Evolutionary conservation across 2,888 invertebrate genomes (phyloP), one percentile per base, ranked within the genome.

Genomic region (Ophonus ardosiacus): DNA sequence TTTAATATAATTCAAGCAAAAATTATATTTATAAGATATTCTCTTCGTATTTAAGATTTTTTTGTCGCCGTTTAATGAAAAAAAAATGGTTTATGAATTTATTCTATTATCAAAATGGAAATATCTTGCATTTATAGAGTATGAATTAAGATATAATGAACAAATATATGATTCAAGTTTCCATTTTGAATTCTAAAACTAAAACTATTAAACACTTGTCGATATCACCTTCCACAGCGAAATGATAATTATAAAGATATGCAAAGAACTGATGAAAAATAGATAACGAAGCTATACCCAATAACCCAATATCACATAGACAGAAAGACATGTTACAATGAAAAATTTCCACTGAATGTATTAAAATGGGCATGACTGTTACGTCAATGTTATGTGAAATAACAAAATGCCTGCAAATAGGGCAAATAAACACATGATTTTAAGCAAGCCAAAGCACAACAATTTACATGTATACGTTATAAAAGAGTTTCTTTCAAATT

Each of bases 331-430:
- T 76, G 76, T 83, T 74, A 43, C 59, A 83, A 74, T 61, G 63
- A 76, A 76, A 68, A 82, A 24, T 31, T 76, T 79, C 61, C 63
- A 65, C 17, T 57, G 79, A 79, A 18, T 18, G 21, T 89, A 89
- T 90, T 90, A 90, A 90, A 90, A 90, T 90, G 90, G 90, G 90
- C 90, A 90, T 89, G 90, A 89, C 88, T 79, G 79, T 84, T 84
- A 79, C 78, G 78, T 79, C 83, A 74, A 59, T 83, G 38, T 71
- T 68, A 74, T 76, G 74, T 83, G 83, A 83, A 83, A 68, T 76
- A 83, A 83, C 83, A 83, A 83, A 76, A 74, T 76, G 83, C 83
- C 83, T 83, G 83, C 83, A 61, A 61, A 76, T 71, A 18, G 17
- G 57, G 74, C 82, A 83, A 83, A 74, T 38, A 40, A 83, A 83